Evolutionary conservation across 2,888 invertebrate genomes (phyloP).

Genomic region (Stenodema calcarata): DNA sequence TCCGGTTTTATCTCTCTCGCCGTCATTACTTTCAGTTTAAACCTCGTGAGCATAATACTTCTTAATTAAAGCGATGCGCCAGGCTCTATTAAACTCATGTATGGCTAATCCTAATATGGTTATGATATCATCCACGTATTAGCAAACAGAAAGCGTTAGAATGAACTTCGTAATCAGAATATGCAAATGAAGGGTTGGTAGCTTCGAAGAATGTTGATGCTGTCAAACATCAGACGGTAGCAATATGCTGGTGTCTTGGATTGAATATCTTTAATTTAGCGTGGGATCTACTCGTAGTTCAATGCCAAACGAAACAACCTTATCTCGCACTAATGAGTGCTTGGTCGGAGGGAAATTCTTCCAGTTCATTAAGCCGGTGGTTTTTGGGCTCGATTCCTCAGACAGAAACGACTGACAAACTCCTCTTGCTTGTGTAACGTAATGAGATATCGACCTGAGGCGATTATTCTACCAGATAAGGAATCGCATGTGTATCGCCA

Average conservation of each 20-base stretch:
- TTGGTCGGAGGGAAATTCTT: too few species aligned
- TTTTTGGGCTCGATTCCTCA: too few species aligned
- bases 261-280: background rate
- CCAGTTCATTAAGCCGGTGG: too few species aligned
- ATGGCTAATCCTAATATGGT: conserved; percentile 33
- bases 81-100: conserved; percentile 18
- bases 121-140: conserved; percentile 16
- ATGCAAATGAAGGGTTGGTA: background rate
- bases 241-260: background rate
- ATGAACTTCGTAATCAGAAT: conserved; percentile 7
- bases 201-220: background rate
- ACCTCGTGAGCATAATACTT: conserved; percentile 45
- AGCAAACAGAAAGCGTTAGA: background rate
- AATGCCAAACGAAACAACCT: too few species aligned
- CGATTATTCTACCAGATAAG: too few species aligned
- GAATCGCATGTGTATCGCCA: too few species aligned
- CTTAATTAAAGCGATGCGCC: conserved; percentile 28
- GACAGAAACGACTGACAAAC: too few species aligned
- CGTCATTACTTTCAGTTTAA: conserved; percentile 34
- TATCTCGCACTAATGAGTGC: too few species aligned
- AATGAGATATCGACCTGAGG: too few species aligned
- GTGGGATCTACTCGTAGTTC: too few species aligned
- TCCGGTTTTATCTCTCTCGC: background rate
- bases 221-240: background rate
- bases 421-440: too few species aligned